Conservation (phyloP, 2,888 invertebrate species). For the Orthosia gracilis region DNA sequence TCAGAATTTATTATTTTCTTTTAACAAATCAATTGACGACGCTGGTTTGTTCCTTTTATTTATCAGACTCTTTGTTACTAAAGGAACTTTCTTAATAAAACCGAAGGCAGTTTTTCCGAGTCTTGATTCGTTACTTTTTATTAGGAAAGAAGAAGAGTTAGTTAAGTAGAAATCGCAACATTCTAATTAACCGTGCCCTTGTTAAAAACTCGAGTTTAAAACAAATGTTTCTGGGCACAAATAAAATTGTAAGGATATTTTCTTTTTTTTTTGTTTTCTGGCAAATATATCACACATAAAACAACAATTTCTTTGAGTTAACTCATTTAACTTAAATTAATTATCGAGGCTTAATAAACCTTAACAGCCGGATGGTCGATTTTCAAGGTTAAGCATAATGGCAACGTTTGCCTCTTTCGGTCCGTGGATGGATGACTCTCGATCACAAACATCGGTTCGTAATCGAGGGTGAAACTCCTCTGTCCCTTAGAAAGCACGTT, state of each 20-base stretch:
- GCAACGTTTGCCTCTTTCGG: too few relatives aligned
- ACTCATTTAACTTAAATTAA: too few relatives aligned
- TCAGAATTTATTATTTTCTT: background rate
- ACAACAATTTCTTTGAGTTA: background rate
- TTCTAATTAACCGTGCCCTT: constrained; percentile 62
- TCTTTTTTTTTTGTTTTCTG: constrained; percentile 24
- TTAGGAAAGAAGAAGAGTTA: constrained; percentile 48
- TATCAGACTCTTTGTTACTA: background rate
- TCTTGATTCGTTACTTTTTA: constrained; percentile 27
- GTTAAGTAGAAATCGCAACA: constrained; percentile 58
- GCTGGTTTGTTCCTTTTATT: background rate
- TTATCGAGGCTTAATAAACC: too few relatives aligned
- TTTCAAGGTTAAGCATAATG: too few relatives aligned
- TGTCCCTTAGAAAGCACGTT: too few relatives aligned
- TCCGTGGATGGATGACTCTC: too few relatives aligned
- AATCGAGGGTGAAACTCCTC: too few relatives aligned
- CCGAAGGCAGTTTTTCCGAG: background rate
- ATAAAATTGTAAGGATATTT: constrained; percentile 36
- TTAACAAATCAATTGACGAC: background rate
- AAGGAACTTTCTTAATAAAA: constrained; percentile 9
- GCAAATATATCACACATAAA: too few relatives aligned
- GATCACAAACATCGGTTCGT: too few relatives aligned
- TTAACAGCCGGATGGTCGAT: too few relatives aligned
- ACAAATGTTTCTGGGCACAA: constrained; percentile 31
- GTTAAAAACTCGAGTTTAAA: constrained; percentile 43